A percentile compares a stretch with the other conserved stretches of the same genome.
phyloP scores from a whole-genome alignment of 92 coral and sea anemone genomes.

The Palythoa heliodiscus region DNA sequence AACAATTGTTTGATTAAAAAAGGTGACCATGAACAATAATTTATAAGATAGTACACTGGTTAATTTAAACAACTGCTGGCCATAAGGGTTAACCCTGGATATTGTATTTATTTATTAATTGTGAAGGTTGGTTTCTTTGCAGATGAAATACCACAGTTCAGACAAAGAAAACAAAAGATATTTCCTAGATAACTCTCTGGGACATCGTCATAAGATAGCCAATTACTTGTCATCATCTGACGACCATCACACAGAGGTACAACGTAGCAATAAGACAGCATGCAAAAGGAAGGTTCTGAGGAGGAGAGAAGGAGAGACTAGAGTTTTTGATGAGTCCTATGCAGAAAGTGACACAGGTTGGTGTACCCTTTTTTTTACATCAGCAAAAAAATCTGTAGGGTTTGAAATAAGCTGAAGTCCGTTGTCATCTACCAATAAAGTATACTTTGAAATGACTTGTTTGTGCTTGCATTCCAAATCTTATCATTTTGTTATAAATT shows the following conservation, averaged over 20 bases:
- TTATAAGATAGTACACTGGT: too few relatives aligned
- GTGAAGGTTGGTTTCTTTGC: background rate
- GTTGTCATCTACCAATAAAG: too few relatives aligned
- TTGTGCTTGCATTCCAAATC: too few relatives aligned
- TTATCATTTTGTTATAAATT: too few relatives aligned
- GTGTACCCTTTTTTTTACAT: background rate
- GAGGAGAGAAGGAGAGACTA: conserved; percentile 78
- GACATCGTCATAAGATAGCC: conserved; percentile 42
- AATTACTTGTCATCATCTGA: conserved; percentile 59
- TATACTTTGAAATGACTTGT: too few relatives aligned
- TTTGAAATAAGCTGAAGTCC: too few relatives aligned
- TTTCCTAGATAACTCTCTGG: background rate
- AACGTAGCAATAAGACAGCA: conserved; percentile 57
- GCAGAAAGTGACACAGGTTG: conserved; percentile 84
- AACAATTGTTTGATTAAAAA: too few relatives aligned
- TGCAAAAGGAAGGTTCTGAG: conserved; percentile 90
- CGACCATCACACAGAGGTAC: conserved; percentile 36
- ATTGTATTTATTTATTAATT: background rate
- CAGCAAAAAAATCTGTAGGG: background rate
- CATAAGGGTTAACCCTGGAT: background rate
- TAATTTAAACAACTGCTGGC: background rate
- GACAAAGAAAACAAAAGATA: conserved; percentile 31
- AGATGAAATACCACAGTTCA: conserved; percentile 18
- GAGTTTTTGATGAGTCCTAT: conserved; percentile 98
- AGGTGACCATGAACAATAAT: too few relatives aligned